A percentile compares a stretch with the other conserved stretches of the same genome.
Evolutionary conservation across 2,888 invertebrate genomes (phyloP).

Genomic region (Erpobdella octoculata): DNA sequence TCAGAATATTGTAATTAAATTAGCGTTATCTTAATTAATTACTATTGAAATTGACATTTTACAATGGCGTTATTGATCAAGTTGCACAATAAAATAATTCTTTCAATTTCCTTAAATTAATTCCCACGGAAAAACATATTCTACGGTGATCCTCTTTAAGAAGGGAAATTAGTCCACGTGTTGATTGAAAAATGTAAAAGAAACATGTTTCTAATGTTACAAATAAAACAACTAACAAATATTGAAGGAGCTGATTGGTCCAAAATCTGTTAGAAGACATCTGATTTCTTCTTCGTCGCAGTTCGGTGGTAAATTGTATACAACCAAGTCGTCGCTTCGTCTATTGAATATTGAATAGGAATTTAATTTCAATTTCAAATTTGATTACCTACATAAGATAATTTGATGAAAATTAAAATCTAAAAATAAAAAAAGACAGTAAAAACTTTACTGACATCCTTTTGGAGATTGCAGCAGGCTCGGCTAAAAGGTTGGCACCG

Average conservation of each 20-base stretch:
- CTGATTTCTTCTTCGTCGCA: not conserved
- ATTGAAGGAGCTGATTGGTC: slow-evolving; percentile 7
- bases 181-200: too few relatives aligned
- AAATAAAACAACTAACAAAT: not conserved
- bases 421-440: too few relatives aligned
- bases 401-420: not conserved
- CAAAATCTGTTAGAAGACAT: slow-evolving; percentile 14
- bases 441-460: slow-evolving; percentile 8
- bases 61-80: too few relatives aligned
- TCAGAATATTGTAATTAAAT: too few relatives aligned
- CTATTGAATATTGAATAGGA: slow-evolving; percentile 3
- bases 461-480: slow-evolving; percentile 25
- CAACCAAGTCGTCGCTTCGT: slow-evolving; percentile 20
- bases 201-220: too few relatives aligned
- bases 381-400: not conserved
- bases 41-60: too few relatives aligned
- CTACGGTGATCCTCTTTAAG: too few relatives aligned
- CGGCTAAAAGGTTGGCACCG: slow-evolving; percentile 12
- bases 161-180: too few relatives aligned
- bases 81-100: too few relatives aligned
- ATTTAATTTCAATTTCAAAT: not conserved
- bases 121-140: too few relatives aligned
- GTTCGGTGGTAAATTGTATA: slow-evolving; percentile 22
- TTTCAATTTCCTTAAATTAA: too few relatives aligned
- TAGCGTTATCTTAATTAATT: too few relatives aligned